phyloP scores from a whole-genome alignment of 2,888 invertebrate species.

The Ephialtes manifestator region DNA sequence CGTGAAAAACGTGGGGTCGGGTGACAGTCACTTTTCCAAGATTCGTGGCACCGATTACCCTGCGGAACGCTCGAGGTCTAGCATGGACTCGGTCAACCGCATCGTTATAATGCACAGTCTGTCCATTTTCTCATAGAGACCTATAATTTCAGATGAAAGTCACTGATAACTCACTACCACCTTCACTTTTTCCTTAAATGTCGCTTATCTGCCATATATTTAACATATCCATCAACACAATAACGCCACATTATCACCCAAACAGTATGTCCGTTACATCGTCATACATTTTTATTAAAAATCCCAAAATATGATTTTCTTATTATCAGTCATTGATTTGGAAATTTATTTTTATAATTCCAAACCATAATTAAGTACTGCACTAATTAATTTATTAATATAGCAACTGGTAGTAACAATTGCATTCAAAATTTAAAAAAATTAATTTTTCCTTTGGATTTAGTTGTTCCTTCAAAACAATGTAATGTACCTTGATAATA shows the following conservation, averaged over 20 bases:
- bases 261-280: not conserved
- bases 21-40: constrained; percentile 76
- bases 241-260: constrained; percentile 2
- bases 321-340: not conserved
- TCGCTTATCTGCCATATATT: constrained; percentile 9
- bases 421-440: not conserved
- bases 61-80: constrained; percentile 10
- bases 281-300: not conserved
- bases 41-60: constrained; percentile 77
- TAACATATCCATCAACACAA: not conserved
- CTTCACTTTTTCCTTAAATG: not conserved
- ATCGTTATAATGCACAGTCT: constrained; percentile 21
- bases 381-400: not conserved
- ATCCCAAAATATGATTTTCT: not conserved
- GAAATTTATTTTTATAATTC: not conserved
- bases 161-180: constrained; percentile 13
- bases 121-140: constrained; percentile 54
- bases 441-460: not conserved
- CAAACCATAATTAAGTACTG: not conserved
- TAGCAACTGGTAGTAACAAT: not conserved
- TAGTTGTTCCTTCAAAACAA: not conserved
- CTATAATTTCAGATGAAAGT: constrained; percentile 71
- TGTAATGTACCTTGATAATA: not conserved
- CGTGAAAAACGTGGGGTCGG: constrained; percentile 53
- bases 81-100: constrained; percentile 55